A percentile compares a stretch with the other conserved stretches of the same genome.
Conservation (phyloP, 2,797 vertebrate genomes). For the Prunella strophiata region DNA sequence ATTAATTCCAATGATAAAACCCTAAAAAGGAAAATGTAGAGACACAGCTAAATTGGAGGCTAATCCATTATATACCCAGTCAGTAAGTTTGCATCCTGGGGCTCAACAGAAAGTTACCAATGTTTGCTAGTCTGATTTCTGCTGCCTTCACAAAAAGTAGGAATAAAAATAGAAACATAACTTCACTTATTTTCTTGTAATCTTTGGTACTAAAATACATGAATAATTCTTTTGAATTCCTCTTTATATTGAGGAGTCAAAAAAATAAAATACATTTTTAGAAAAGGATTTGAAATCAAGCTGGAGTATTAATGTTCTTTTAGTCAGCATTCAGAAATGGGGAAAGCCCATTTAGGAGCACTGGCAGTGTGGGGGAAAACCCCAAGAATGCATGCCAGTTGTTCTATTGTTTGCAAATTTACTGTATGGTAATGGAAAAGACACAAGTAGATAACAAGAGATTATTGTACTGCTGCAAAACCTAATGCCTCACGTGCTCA, state of each 20-base stretch:
- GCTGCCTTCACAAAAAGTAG: neutral
- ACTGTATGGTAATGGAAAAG: constrained; percentile 18
- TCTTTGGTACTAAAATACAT: neutral
- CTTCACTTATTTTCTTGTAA: neutral
- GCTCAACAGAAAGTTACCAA: neutral
- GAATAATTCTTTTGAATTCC: neutral
- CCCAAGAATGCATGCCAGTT: constrained; percentile 12
- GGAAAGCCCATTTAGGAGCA: constrained; percentile 3
- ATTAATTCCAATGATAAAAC: neutral
- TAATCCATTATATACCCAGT: neutral
- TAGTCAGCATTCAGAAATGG: constrained; percentile 3
- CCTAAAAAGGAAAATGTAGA: neutral
- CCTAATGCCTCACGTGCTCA: constrained; percentile 44
- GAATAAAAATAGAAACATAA: neutral
- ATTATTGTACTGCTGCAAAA: constrained; percentile 57
- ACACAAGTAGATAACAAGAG: constrained; percentile 3
- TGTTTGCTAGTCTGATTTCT: neutral
- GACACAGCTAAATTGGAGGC: neutral
- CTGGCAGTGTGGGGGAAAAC: neutral
- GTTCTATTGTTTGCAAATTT: constrained; percentile 52
- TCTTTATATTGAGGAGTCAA: neutral
- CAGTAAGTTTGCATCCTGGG: neutral
- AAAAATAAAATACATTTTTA: constrained; percentile 11
- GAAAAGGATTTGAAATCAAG: constrained; percentile 33
- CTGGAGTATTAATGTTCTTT: constrained; percentile 47